Evolutionary conservation across 2,113 vertebrate genomes (phyloP).

Genomic region (Orientallactaga bullata): DNA sequence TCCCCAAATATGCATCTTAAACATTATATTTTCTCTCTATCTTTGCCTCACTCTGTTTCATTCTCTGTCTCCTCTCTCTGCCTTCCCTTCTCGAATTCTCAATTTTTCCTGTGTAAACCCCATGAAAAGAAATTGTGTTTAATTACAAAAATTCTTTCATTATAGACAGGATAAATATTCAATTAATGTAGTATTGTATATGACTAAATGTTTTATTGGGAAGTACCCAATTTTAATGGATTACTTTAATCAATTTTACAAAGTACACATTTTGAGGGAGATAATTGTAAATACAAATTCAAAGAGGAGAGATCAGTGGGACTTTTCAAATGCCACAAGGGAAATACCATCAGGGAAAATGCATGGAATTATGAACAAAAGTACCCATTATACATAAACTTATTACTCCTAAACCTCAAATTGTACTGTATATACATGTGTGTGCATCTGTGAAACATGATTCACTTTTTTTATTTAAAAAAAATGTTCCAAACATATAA

Average conservation of each 20-base stretch:
- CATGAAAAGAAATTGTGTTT: neutral
- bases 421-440: neutral
- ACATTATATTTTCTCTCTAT: neutral
- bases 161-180: neutral
- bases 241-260: conserved; percentile 14
- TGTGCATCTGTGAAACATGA: neutral
- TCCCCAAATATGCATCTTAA: neutral
- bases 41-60: fast-evolving
- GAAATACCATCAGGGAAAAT: neutral
- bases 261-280: neutral
- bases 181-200: neutral
- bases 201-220: conserved; percentile 35
- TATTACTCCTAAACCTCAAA: neutral
- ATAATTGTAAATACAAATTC: neutral
- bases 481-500: neutral
- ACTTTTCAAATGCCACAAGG: neutral
- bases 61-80: neutral
- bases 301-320: neutral
- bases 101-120: neutral
- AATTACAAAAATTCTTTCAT: neutral
- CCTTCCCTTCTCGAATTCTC: neutral
- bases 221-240: conserved; percentile 1
- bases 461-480: neutral
- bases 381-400: neutral
- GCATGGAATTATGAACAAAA: neutral